These are phyloP conservation scores for Trichonephila clavata DNA, from an alignment of 1,140 invertebrate species.

Conservation along the genomic window DNA sequence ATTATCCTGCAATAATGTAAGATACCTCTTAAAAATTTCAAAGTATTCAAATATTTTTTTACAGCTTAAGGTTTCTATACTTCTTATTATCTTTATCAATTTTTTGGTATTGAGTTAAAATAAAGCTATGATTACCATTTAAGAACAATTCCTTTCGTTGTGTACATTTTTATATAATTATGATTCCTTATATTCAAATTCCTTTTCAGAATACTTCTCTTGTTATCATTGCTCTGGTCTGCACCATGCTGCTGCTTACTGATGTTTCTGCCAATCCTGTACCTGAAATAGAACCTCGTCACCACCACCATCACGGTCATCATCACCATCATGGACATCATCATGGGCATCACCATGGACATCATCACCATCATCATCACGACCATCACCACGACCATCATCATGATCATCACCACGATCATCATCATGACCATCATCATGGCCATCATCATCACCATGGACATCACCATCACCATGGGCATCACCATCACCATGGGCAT, in stretches of 20 bases:
- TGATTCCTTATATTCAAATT: neutral
- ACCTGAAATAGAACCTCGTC: neutral
- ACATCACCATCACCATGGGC: neutral
- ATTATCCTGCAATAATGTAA: too few relatives aligned
- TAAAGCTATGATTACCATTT: too few relatives aligned
- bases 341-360: neutral
- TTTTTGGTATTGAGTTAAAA: too few relatives aligned
- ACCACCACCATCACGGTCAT: neutral
- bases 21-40: too few relatives aligned
- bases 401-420: neutral
- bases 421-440: neutral
- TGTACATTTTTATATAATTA: neutral
- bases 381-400: neutral
- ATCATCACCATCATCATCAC: neutral
- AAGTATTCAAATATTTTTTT: too few relatives aligned
- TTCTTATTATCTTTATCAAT: too few relatives aligned
- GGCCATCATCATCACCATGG: neutral
- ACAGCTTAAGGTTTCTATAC: too few relatives aligned
- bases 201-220: slow-evolving; percentile 10
- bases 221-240: neutral
- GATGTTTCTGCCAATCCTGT: neutral
- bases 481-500: neutral
- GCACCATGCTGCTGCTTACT: neutral
- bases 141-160: too few relatives aligned
- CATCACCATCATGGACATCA: neutral